A percentile compares a stretch with the other conserved stretches of the same genome.
Conservation (phyloP, 2,797 vertebrate species). For the Darevskia mixta region DNA sequence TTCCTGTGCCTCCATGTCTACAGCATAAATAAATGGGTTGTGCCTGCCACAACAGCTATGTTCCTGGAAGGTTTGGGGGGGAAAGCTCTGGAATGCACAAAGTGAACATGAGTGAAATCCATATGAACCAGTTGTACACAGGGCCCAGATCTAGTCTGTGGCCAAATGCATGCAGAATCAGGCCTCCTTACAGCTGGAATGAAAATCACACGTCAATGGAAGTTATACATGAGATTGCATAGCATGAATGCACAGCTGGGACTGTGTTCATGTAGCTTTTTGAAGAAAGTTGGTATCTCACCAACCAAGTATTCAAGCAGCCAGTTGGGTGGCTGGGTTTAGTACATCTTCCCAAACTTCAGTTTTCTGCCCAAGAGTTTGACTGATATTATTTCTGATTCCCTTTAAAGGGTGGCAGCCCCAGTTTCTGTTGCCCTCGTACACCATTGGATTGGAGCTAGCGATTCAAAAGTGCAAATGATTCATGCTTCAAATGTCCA, state of each 20-base stretch:
- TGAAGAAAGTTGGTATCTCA: not conserved
- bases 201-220: no score
- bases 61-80: not conserved
- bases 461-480: not conserved
- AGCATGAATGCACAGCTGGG: no score
- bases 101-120: not conserved
- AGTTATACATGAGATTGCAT: no score
- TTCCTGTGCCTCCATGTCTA: not conserved
- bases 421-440: not conserved
- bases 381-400: not conserved
- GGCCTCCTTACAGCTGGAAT: not conserved
- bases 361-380: not conserved
- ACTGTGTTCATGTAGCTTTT: not conserved
- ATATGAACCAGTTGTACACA: not conserved
- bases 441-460: not conserved
- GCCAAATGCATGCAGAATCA: not conserved
- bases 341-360: not conserved
- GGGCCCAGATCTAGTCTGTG: not conserved
- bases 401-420: not conserved
- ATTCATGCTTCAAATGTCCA: not conserved
- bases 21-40: not conserved
- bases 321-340: rapidly evolving
- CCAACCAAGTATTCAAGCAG: not conserved
- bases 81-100: not conserved
- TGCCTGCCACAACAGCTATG: not conserved